These are phyloP conservation scores for Caenorhabditis macrosperma DNA, from an alignment of 2,888 invertebrate species.

Conservation along the genomic window DNA sequence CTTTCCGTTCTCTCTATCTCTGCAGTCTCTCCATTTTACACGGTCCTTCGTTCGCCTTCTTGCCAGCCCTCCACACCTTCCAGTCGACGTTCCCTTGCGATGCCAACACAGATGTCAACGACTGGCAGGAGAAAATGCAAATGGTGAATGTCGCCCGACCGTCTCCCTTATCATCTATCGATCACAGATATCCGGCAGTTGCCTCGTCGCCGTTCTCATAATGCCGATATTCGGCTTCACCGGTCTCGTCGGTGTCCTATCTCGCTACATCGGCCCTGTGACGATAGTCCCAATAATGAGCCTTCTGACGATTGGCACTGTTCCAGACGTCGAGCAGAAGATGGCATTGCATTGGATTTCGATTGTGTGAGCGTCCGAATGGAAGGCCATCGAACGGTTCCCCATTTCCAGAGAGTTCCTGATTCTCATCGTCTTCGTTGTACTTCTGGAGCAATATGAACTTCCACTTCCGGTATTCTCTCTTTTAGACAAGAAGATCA, in stretches of 20 bases:
- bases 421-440: conserved; percentile 68
- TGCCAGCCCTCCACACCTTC: conserved; percentile 75
- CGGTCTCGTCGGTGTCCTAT: conserved; percentile 67
- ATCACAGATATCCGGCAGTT: conserved; percentile 75
- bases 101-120: conserved; percentile 25
- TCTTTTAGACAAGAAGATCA: conserved; percentile 50
- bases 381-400: not conserved
- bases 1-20: too few species aligned
- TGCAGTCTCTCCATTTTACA: conserved; percentile 77
- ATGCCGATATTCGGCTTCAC: conserved; percentile 76
- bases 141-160: conserved; percentile 9
- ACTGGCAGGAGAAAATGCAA: conserved; percentile 56
- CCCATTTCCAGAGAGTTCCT: conserved; percentile 70
- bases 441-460: conserved; percentile 68
- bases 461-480: conserved; percentile 73
- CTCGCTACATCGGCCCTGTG: conserved; percentile 74
- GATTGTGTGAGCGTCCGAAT: conserved; percentile 65
- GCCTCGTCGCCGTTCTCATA: conserved; percentile 71
- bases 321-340: conserved; percentile 71
- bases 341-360: conserved; percentile 75
- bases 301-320: conserved; percentile 71
- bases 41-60: conserved; percentile 78
- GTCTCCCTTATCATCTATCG: not conserved
- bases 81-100: conserved; percentile 52
- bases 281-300: conserved; percentile 75